Conservation (phyloP, 2,888 invertebrate species). For the Nomada fabriciana region DNA sequence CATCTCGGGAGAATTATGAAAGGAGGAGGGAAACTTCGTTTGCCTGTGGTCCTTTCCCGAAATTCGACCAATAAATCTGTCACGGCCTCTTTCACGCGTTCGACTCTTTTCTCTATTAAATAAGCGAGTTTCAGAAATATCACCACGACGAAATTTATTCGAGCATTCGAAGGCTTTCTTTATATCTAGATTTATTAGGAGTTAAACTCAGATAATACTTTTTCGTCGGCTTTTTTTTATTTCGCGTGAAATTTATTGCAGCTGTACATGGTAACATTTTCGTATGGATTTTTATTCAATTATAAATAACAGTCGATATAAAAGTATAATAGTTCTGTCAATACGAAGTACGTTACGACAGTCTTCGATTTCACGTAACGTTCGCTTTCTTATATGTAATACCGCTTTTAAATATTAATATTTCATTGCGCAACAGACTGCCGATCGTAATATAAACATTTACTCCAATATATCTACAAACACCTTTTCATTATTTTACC, state of each 20-base stretch:
- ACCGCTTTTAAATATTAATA: too few species aligned
- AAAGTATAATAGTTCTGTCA: too few species aligned
- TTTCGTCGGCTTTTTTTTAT: not conserved
- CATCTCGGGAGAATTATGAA: conserved; percentile 29
- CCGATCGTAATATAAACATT: too few species aligned
- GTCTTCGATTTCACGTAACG: not conserved
- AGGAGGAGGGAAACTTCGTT: conserved; percentile 21
- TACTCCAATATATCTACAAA: too few species aligned
- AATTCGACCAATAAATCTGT: conserved; percentile 33
- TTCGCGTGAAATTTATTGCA: conserved; percentile 3
- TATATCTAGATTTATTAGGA: conserved; percentile 22
- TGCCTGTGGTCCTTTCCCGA: conserved; percentile 11
- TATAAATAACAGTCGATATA: not conserved
- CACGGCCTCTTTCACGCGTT: not conserved
- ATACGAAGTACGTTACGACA: too few species aligned
- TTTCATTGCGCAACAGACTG: too few species aligned
- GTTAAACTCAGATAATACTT: conserved; percentile 8
- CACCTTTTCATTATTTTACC: too few species aligned
- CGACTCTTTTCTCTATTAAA: not conserved
- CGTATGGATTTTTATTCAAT: not conserved
- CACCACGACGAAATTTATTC: conserved; percentile 10
- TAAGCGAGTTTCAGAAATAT: conserved; percentile 6
- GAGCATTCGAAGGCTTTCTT: conserved; percentile 4
- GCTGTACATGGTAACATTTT: not conserved
- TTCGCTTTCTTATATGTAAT: too few species aligned